Conservation (phyloP, 2,797 vertebrate genomes). For the Rhincodon typus region DNA sequence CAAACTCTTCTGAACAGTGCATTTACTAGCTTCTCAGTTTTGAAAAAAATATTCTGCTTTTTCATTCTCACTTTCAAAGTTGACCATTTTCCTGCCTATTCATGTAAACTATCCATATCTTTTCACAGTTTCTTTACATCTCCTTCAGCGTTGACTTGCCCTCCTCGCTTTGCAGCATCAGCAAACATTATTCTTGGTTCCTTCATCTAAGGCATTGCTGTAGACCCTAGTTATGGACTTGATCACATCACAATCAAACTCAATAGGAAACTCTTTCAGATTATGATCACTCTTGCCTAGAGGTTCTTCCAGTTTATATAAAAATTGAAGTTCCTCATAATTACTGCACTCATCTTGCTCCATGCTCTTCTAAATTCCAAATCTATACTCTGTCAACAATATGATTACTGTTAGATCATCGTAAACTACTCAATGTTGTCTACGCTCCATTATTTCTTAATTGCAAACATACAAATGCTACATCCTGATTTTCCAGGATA, state of each 20-base stretch:
- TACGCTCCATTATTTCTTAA: neutral
- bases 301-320: neutral
- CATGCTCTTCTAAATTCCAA: neutral
- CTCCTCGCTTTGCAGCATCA: neutral
- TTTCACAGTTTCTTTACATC: neutral
- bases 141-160: neutral
- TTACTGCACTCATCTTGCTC: neutral
- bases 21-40: neutral
- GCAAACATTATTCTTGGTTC: neutral
- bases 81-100: neutral
- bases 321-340: neutral
- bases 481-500: neutral
- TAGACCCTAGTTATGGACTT: neutral
- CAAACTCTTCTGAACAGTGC: neutral
- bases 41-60: neutral
- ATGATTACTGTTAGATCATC: neutral
- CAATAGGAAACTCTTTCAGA: too few species aligned
- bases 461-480: neutral
- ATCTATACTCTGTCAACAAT: neutral
- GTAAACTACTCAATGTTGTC: neutral
- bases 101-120: neutral
- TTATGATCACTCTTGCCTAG: neutral
- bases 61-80: neutral
- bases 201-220: too few species aligned
- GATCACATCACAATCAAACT: neutral